Percentiles rank a stretch among this genome's conserved stretches.
Conservation (phyloP, 2,113 vertebrate species). For the Otocyon megalotis region DNA sequence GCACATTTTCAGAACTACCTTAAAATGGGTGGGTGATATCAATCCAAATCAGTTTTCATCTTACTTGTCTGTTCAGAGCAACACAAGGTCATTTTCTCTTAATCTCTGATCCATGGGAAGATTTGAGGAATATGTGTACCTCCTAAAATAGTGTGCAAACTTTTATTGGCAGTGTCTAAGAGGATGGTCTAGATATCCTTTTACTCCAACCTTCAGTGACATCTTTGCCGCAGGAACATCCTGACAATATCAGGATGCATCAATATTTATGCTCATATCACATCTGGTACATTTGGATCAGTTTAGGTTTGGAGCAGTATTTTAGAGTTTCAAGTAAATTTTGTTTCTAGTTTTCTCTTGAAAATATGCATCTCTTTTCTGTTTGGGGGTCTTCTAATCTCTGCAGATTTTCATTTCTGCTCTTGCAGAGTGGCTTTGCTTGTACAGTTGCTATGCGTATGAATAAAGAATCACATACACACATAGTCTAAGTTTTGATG, state of each 20-base stretch:
- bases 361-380: slow-evolving; percentile 10
- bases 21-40: background rate
- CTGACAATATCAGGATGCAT: background rate
- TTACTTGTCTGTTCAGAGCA: background rate
- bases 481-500: background rate
- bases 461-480: background rate
- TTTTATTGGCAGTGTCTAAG: background rate
- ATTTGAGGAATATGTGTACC: background rate
- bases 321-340: slow-evolving; percentile 36
- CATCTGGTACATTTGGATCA: slow-evolving; percentile 7
- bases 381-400: background rate
- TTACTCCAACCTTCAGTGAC: background rate
- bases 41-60: background rate
- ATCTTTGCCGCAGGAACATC: background rate
- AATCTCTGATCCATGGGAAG: background rate
- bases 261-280: background rate
- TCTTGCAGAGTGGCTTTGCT: background rate
- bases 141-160: background rate
- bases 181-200: background rate
- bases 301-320: background rate
- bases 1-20: background rate
- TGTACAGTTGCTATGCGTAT: background rate
- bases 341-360: slow-evolving; percentile 1
- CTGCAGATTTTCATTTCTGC: background rate
- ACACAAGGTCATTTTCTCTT: background rate